Conservation (phyloP, 2,797 vertebrate species). For the Stomatorhinus walkeri region DNA sequence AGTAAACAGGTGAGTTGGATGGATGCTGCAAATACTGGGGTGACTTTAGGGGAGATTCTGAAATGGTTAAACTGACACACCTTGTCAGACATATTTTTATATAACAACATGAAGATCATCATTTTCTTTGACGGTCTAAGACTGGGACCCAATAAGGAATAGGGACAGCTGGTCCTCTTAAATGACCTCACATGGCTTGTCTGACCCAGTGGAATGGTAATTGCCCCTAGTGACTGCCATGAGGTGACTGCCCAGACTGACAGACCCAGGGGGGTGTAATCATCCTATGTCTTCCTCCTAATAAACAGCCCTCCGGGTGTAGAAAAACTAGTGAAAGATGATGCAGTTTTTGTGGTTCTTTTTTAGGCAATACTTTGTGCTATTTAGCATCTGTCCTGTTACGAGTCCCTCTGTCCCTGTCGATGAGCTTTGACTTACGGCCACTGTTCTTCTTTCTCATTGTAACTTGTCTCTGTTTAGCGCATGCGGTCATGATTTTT, state of each 20-base stretch:
- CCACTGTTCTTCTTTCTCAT: not conserved
- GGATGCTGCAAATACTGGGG: not conserved
- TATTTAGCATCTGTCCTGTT: not conserved
- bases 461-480: not conserved
- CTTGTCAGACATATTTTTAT: not conserved
- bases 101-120: not conserved
- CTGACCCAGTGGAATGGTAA: not conserved
- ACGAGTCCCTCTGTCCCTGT: not conserved
- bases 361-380: not conserved
- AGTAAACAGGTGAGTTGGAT: not conserved
- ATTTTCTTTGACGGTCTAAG: not conserved
- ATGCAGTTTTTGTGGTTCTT: not conserved
- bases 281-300: not conserved
- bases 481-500: not conserved
- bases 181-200: not conserved
- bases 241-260: not conserved
- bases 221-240: not conserved
- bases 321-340: not conserved
- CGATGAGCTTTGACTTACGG: not conserved
- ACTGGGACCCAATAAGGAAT: not conserved
- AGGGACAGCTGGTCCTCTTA: not conserved
- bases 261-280: not conserved
- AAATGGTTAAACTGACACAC: not conserved
- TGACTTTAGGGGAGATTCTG: not conserved
- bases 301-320: not conserved